Base-by-base conservation (phyloP, 1,140 invertebrate species). In the Drosophila simulans region DNA sequence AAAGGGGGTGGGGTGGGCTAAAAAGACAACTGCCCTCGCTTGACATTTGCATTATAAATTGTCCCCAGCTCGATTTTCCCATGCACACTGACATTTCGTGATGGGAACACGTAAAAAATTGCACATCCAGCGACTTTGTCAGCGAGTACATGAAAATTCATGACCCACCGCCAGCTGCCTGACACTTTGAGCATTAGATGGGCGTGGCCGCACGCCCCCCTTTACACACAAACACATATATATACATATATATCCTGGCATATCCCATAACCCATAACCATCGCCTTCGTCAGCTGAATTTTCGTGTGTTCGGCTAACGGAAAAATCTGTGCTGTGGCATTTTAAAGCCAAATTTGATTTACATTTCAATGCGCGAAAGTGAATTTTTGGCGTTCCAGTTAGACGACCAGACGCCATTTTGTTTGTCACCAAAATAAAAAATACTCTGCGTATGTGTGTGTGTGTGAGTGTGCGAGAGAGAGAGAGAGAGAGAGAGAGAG, bases 1-100 rank as follows among this genome's bases (percentile, higher is more conserved):
- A 1, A 1, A 5, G 5, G 5, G 25, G 25, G 25, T 5, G 5
- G 25, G 25, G 13, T n/a, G 15, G 42, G 5, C 5, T 7, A 10
- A 15, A 42, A 37, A 70, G 64, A 76, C 72, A 76, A 76, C 71
- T 76, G 72, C 48, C 72, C 53, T 34, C 48, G 72, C 62, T 48
- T 86, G 83, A 88, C 83, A 86, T 86, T 86, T 86, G 79, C 83
- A 86, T 86, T 86, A 86, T 86, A 86, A 86, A 86, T 86, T 88
- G 83, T 83, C 54, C 65, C 55, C 43, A 70, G 75, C 83, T 85
- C 82, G 85, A 88, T 88, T 86, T 88, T 86, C 65, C 80, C 78
- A 73, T 80, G 72, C 43, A 48, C 66, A 53, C 64, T 86, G 82
- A 86, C 82, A 88, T 77, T 86, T 86, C 80, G 74, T 86, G 85